These are phyloP conservation scores for Manis pentadactyla DNA, from an alignment of 2,797 vertebrate genomes.

Conservation along the genomic window DNA sequence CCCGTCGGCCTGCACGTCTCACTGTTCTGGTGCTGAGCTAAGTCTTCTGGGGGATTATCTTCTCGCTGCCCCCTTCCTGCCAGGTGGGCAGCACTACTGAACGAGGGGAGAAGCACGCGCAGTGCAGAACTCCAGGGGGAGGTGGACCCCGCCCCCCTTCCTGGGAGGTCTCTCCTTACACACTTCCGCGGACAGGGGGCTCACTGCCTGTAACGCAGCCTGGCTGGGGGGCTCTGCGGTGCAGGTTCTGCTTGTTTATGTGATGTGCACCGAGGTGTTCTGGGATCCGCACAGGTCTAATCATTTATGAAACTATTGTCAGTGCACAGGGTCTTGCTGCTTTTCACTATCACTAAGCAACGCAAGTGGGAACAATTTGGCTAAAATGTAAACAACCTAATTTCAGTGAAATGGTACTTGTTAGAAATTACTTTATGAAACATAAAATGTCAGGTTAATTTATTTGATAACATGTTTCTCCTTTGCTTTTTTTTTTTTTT, in stretches of 20 bases:
- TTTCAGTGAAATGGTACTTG: constrained; percentile 16
- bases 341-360: background rate
- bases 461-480: background rate
- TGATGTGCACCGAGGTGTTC: rapidly evolving
- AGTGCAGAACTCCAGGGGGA: background rate
- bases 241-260: background rate
- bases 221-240: rapidly evolving
- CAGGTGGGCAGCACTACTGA: background rate
- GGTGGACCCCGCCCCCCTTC: background rate
- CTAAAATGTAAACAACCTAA: background rate
- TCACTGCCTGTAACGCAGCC: background rate
- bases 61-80: background rate
- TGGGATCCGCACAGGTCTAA: background rate
- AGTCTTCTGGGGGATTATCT: no score
- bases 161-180: background rate
- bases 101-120: rapidly evolving
- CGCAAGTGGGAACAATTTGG: background rate
- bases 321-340: background rate
- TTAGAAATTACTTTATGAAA: constrained; percentile 33
- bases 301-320: background rate
- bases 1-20: rapidly evolving
- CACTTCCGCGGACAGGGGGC: rapidly evolving
- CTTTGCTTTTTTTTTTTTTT: background rate
- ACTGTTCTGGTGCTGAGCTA: rapidly evolving
- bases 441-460: background rate